Evolutionary conservation across 2,888 invertebrate species (phyloP).

Genomic region (Epicampocera succincta): DNA sequence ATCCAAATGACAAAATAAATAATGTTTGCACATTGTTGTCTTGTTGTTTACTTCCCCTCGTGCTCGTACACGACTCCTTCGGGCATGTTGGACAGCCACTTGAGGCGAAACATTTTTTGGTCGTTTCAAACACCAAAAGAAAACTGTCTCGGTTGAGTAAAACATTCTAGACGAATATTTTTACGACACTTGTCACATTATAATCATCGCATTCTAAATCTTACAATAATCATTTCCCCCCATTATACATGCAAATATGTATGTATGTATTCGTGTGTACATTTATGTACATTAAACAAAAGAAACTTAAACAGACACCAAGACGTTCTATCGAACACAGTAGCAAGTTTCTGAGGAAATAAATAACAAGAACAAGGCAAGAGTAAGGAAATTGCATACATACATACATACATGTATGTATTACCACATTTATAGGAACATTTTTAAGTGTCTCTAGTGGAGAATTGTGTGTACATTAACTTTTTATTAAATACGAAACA

Average conservation of each 20-base stretch:
- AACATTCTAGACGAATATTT: conserved; percentile 57
- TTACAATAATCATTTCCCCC: conserved; percentile 46
- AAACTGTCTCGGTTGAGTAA: conserved; percentile 52
- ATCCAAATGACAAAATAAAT: conserved; percentile 28
- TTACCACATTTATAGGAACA: background rate
- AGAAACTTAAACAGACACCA: conserved; percentile 12
- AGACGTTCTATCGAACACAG: conserved; percentile 24
- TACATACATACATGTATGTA: no score
- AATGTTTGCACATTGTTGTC: conserved; percentile 24
- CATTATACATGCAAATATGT: background rate
- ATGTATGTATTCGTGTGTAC: no score
- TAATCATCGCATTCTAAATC: conserved; percentile 59
- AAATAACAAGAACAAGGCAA: background rate
- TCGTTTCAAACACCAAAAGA: conserved; percentile 17
- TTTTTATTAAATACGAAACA: background rate
- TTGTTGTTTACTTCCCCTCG: background rate
- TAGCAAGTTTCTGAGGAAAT: conserved; percentile 27
- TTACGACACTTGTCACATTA: conserved; percentile 58
- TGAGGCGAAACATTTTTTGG: background rate
- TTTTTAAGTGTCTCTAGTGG: conserved; percentile 8
- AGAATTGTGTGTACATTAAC: background rate
- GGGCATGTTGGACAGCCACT: background rate
- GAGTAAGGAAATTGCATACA: background rate
- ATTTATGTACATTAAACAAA: background rate
- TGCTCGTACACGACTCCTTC: conserved; percentile 3